phyloP scores from a whole-genome alignment of 23 tunicate genomes.

The Trididemnum miniatum region DNA sequence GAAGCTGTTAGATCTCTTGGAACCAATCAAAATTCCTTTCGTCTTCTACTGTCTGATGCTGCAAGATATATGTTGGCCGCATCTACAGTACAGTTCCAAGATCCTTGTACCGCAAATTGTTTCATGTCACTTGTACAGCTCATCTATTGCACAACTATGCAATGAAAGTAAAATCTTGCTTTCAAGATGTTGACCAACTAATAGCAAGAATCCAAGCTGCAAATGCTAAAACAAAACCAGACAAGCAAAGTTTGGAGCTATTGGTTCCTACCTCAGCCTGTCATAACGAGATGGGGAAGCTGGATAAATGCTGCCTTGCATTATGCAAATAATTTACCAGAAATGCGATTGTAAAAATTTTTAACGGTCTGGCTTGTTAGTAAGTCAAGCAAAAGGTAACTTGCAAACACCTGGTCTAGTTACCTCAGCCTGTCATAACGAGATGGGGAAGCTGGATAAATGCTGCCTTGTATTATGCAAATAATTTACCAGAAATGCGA shows the following conservation, averaged over 20 bases:
- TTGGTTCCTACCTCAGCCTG: constrained; percentile 14
- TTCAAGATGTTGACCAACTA: constrained; percentile 6
- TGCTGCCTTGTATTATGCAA: too few relatives aligned
- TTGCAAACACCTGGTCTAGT: not conserved
- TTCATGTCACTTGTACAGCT: not conserved
- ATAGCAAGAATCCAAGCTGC: not conserved
- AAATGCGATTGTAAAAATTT: not conserved
- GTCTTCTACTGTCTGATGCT: not conserved
- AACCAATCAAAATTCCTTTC: not conserved
- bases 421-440: too few relatives aligned
- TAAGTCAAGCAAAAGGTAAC: not conserved
- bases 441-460: too few relatives aligned
- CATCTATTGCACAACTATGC: constrained; percentile 12
- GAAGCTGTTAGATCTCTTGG: not conserved
- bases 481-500: too few relatives aligned
- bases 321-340: constrained; percentile 2
- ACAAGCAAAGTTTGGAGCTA: not conserved
- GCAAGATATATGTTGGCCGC: constrained; percentile 17
- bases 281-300: constrained; percentile 14
- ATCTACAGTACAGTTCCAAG: not conserved
- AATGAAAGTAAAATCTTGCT: constrained; percentile 8
- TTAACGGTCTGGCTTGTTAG: not conserved
- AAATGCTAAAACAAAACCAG: not conserved
- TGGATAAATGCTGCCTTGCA: constrained; percentile 15
- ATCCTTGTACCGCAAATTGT: not conserved